Evolutionary conservation across 1,140 invertebrate species (phyloP).

Genomic region (Caerostris darwini): DNA sequence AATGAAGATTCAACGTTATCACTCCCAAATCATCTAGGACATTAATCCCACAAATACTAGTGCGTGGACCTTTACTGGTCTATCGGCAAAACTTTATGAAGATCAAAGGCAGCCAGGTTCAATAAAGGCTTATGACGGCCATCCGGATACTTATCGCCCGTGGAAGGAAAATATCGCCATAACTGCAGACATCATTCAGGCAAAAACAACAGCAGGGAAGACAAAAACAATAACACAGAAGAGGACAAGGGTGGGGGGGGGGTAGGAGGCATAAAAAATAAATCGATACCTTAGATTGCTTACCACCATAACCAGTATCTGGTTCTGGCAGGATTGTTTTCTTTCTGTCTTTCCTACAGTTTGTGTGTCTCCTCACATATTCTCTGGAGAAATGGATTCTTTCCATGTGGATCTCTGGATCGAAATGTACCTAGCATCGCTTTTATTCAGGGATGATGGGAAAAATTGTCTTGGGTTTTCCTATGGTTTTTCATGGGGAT

Average conservation of each 20-base stretch:
- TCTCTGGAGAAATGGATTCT: not conserved
- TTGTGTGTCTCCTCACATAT: not conserved
- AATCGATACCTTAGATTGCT: constrained; percentile 47
- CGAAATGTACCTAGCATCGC: not conserved
- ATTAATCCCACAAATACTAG: not conserved
- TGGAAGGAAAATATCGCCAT: constrained; percentile 12
- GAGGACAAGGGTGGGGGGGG: not conserved
- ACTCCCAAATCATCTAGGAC: not conserved
- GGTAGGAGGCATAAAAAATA: not conserved
- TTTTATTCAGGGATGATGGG: not conserved
- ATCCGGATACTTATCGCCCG: not conserved
- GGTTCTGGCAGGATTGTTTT: not conserved
- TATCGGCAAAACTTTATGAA: not conserved
- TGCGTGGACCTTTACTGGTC: not conserved
- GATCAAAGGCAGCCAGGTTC: not conserved
- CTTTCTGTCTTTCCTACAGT: not conserved
- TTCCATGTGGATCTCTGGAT: not conserved
- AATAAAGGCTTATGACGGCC: not conserved
- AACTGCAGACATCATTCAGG: constrained; percentile 5
- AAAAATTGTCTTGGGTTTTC: not conserved
- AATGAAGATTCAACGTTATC: not conserved
- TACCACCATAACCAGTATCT: constrained; percentile 44
- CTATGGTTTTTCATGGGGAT: not conserved
- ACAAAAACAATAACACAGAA: not conserved
- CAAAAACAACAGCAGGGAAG: constrained; percentile 9